Evolutionary conservation across 2,888 invertebrate genomes (phyloP).

Genomic region (Piscicola geometra): DNA sequence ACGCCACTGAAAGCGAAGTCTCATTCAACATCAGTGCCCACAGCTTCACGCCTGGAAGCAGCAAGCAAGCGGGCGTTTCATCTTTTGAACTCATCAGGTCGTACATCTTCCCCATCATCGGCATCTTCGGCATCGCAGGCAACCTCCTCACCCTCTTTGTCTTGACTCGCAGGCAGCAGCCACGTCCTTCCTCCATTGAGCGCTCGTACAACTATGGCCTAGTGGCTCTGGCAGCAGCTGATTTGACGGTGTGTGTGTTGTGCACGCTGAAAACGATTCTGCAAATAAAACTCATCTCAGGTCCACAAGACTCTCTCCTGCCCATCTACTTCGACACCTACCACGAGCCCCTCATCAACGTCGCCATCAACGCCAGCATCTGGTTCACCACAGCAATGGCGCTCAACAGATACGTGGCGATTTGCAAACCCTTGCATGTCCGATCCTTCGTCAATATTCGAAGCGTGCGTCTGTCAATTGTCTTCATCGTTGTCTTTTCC

Average conservation of each 20-base stretch:
- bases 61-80: too few relatives aligned
- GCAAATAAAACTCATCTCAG: conserved; percentile 59
- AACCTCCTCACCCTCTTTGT: conserved; percentile 74
- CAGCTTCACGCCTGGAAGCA: too few relatives aligned
- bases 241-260: conserved; percentile 61
- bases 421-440: conserved; percentile 68
- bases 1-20: too few relatives aligned
- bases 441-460: conserved; percentile 64
- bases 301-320: conserved; percentile 56
- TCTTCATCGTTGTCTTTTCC: conserved; percentile 65
- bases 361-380: conserved; percentile 65
- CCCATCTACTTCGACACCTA: conserved; percentile 49
- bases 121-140: conserved; percentile 70
- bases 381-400: conserved; percentile 72
- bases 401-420: conserved; percentile 70
- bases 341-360: conserved; percentile 50
- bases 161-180: conserved; percentile 62
- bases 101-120: conserved; percentile 65
- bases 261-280: conserved; percentile 61
- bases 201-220: conserved; percentile 73
- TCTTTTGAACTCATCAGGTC: too few relatives aligned
- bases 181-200: conserved; percentile 65
- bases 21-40: too few relatives aligned
- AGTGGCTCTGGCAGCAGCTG: conserved; percentile 72
- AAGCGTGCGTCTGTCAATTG: conserved; percentile 62